Base-by-base conservation (phyloP, 2,797 vertebrate species). In the Anguilla marmorata region DNA sequence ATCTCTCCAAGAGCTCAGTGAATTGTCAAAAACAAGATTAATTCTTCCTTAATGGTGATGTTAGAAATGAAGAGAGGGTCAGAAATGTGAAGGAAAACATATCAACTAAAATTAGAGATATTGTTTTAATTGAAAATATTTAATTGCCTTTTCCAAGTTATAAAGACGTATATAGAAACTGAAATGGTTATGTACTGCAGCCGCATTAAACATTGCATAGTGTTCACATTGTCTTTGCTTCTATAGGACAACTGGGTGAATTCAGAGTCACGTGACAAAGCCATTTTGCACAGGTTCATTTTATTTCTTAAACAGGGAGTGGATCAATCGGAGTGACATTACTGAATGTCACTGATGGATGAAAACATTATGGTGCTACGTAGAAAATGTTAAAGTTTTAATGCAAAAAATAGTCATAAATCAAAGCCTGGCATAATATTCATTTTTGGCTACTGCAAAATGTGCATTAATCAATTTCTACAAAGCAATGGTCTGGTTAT, bases 381-480 rank as follows among this genome's bases (percentile, higher is more conserved):
- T 69, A 14, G 16, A 69, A 60, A 87, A 84, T 52, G 79, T 69
- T 58, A 4, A 82, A 84, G 52, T 84, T 27, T 52, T 84, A 56
- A 84, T 84, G 50, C 50, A 50, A n/a, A 84, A 84, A 52, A 48
- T 58, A 84, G 54, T 84, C 12, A 84, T 54, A 56, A 88, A 72
- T 84, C 60, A 50, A 72, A 30, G 30, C 82, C 48, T n/a, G 82
- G 69, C 8, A 54, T 52, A 88, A 72, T 48, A 24, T 27, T 56
- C 11, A 84, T 56, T 84, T 84, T 84, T 84, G 83, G 83, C 83
- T 30, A 30, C 24, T 33, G 27, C 30, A 80, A 24, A 69, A 56
- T 50, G 66, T 41, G 9, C 60, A 84, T 88, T 88, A 84, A 88
- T 88, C 82, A 9, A 48, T 54, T 88, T 88, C 83, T 88, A 30